These are phyloP conservation scores for Champsocephalus gunnari DNA, from an alignment of 2,797 vertebrate genomes.

Conservation along the genomic window DNA sequence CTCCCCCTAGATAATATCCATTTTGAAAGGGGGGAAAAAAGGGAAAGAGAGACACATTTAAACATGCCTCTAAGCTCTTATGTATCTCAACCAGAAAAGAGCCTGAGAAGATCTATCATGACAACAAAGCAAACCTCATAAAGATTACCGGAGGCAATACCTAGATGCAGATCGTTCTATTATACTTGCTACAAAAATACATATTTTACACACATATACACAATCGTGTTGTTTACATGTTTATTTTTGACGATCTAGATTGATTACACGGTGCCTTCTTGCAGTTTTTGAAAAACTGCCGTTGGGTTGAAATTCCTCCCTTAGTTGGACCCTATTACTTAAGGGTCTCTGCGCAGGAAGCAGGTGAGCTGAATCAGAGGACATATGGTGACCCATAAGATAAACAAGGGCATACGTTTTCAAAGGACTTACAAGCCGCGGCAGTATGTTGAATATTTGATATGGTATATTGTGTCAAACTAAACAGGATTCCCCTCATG, in stretches of 20 bases:
- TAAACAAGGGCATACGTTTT: conserved; percentile 35
- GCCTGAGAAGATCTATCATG: conserved; percentile 38
- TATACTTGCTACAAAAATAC: conserved; percentile 31
- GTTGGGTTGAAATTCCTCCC: conserved; percentile 59
- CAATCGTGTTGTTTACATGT: conserved; percentile 6
- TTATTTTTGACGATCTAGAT: conserved; percentile 10
- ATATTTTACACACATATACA: conserved; percentile 14
- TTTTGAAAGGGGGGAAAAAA: conserved; percentile 35
- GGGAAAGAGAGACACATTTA: conserved; percentile 32
- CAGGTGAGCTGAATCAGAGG: conserved; percentile 24
- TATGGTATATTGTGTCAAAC: conserved; percentile 20
- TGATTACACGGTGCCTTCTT: conserved; percentile 28
- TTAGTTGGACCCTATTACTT: conserved; percentile 12
- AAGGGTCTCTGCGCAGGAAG: conserved; percentile 44
- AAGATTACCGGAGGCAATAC: conserved; percentile 35
- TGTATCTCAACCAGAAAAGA: conserved; percentile 57
- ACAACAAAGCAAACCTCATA: conserved; percentile 45
- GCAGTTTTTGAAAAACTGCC: conserved; percentile 47
- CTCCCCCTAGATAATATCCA: conserved; percentile 33
- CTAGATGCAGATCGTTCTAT: conserved; percentile 37
- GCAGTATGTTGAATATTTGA: background rate
- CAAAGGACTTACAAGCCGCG: conserved; percentile 10
- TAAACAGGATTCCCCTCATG: background rate
- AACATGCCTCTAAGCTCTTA: conserved; percentile 58
- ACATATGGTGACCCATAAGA: conserved; percentile 22